Evolutionary conservation across 2,797 vertebrate genomes (phyloP).

Genomic region (Gadopsis bispinosus): DNA sequence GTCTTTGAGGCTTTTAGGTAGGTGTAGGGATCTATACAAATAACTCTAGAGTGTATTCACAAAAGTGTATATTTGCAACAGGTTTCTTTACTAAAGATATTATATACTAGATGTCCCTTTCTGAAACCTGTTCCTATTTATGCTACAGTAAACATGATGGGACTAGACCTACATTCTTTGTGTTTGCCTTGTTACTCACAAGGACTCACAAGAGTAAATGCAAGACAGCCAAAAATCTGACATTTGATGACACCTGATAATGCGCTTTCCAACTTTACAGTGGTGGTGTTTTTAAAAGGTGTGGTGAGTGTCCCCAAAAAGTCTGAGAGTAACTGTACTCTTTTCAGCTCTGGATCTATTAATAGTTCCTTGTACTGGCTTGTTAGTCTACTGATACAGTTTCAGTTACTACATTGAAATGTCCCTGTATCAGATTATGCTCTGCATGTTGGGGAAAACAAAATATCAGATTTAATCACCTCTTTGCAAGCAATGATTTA

Average conservation of each 20-base stretch:
- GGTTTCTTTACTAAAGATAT: background rate
- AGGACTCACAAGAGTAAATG: background rate
- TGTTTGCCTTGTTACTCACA: background rate
- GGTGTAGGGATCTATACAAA: background rate
- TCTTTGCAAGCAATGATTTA: conserved; percentile 29
- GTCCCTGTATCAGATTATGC: conserved; percentile 52
- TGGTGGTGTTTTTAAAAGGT: conserved; percentile 16
- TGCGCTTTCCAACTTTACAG: background rate
- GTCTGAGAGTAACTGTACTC: conserved; percentile 34
- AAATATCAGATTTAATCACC: conserved; percentile 61
- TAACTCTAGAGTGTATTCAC: background rate
- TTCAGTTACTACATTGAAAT: conserved; percentile 46
- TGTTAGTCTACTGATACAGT: conserved; percentile 52
- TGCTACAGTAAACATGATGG: conserved; percentile 1
- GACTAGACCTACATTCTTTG: background rate
- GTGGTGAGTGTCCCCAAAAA: background rate
- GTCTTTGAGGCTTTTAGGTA: too few species aligned
- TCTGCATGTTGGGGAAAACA: conserved; percentile 50
- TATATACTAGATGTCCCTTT: background rate
- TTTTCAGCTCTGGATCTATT: conserved; percentile 64
- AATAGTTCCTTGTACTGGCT: conserved; percentile 58
- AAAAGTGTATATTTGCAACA: background rate
- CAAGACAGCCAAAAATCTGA: background rate
- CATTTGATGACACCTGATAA: background rate
- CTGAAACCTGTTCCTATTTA: conserved; percentile 15